Conservation (phyloP, 2,113 vertebrate genomes). For the Crotalus tigris region DNA sequence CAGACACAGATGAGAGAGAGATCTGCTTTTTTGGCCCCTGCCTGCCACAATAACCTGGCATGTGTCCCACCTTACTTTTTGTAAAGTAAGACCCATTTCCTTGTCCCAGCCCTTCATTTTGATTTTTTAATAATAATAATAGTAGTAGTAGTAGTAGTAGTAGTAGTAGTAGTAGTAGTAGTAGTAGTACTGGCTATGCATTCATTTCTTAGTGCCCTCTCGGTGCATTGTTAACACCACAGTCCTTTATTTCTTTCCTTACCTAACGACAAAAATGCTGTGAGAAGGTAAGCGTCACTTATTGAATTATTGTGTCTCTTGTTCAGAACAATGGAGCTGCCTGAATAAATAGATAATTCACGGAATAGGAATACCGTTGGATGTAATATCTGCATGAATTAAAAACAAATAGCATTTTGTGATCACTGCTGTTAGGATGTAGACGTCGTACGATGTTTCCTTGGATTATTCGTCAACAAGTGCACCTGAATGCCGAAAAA, state of each 20-base stretch:
- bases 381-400: constrained; percentile 67
- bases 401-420: constrained; percentile 69
- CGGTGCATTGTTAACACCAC: constrained; percentile 59
- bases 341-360: constrained; percentile 74
- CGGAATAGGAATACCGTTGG: constrained; percentile 68
- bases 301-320: constrained; percentile 70
- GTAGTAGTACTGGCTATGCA: constrained; percentile 29
- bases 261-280: constrained; percentile 66
- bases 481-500: constrained; percentile 30
- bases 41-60: constrained; percentile 52
- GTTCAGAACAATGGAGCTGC: constrained; percentile 72
- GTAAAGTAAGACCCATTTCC: constrained; percentile 63
- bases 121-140: background rate
- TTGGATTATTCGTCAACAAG: constrained; percentile 57
- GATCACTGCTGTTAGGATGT: constrained; percentile 66
- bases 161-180: too few species aligned
- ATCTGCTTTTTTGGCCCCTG: constrained; percentile 56
- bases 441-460: constrained; percentile 57
- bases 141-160: too few species aligned
- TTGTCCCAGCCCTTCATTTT: background rate
- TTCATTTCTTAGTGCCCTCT: constrained; percentile 53
- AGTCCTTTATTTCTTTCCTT: constrained; percentile 70
- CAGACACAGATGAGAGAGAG: background rate
- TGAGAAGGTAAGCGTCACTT: constrained; percentile 76
- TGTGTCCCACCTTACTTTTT: constrained; percentile 72